Percentiles rank a stretch among this genome's conserved stretches.
Evolutionary conservation across 2,113 vertebrate species (phyloP).

Genomic region (Rhinichthys klamathensis): DNA sequence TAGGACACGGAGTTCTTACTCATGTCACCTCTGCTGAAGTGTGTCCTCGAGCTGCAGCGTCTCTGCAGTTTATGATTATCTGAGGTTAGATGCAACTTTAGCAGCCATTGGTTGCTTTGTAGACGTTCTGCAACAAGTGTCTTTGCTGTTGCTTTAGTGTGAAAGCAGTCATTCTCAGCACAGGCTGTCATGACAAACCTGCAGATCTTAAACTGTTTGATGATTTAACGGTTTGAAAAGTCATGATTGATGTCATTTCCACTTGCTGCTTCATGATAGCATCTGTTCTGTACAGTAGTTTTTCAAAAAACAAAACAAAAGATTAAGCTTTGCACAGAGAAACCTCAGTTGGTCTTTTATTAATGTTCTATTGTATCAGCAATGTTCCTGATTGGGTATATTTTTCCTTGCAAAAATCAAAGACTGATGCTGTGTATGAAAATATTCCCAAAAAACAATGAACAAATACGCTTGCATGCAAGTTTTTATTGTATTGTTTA

Average conservation of each 20-base stretch:
- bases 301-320: too few species aligned
- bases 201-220: background rate
- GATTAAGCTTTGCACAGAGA: too few species aligned
- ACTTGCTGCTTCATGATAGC: background rate
- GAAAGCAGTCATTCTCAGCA: background rate
- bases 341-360: too few species aligned
- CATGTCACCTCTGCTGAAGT: background rate
- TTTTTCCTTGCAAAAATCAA: constrained; percentile 3
- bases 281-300: too few species aligned
- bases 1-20: background rate
- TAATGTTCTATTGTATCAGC: background rate
- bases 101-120: background rate
- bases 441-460: background rate
- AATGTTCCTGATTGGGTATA: background rate
- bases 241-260: background rate
- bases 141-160: background rate
- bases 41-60: background rate
- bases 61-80: background rate
- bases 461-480: background rate
- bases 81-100: background rate
- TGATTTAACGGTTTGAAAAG: too few species aligned
- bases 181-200: background rate
- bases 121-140: background rate
- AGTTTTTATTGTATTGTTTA: background rate
- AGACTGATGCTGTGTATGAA: background rate